Conservation (phyloP, 1,140 invertebrate genomes). For the Patella vulgata region DNA sequence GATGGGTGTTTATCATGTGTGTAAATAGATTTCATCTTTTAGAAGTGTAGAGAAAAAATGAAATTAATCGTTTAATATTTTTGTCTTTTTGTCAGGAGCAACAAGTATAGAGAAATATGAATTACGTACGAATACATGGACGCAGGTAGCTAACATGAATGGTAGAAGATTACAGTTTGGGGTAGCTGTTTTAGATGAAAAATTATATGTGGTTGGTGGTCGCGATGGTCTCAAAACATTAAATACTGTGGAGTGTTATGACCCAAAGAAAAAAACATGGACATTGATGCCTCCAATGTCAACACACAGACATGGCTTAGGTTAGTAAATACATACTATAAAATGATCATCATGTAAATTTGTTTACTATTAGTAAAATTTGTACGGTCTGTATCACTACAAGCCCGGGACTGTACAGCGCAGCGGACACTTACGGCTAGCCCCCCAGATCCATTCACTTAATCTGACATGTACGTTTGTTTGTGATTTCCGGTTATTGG, state of each 20-base stretch:
- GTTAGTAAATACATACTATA: too few relatives aligned
- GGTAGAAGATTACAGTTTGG: conserved; percentile 86
- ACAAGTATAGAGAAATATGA: conserved; percentile 92
- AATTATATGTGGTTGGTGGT: conserved; percentile 85
- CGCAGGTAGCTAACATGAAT: conserved; percentile 80
- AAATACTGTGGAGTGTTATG: conserved; percentile 87
- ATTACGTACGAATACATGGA: conserved; percentile 85
- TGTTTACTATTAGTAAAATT: background rate
- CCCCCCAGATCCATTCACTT: too few relatives aligned
- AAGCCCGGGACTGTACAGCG: too few relatives aligned
- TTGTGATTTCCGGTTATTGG: too few relatives aligned
- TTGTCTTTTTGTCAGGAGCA: conserved; percentile 71
- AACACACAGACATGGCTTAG: conserved; percentile 88
- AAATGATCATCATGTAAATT: background rate
- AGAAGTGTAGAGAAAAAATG: too few relatives aligned
- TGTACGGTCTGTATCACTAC: too few relatives aligned
- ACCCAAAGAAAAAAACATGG: conserved; percentile 81
- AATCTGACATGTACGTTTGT: too few relatives aligned
- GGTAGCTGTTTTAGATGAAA: conserved; percentile 85
- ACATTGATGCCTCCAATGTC: conserved; percentile 85
- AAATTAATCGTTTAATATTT: too few relatives aligned
- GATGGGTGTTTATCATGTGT: too few relatives aligned
- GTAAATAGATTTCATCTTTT: too few relatives aligned
- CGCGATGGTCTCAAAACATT: conserved; percentile 93
- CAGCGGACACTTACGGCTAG: too few relatives aligned